phyloP scores from a whole-genome alignment of 2,797 vertebrate species.

The Ambastaia sidthimunki region DNA sequence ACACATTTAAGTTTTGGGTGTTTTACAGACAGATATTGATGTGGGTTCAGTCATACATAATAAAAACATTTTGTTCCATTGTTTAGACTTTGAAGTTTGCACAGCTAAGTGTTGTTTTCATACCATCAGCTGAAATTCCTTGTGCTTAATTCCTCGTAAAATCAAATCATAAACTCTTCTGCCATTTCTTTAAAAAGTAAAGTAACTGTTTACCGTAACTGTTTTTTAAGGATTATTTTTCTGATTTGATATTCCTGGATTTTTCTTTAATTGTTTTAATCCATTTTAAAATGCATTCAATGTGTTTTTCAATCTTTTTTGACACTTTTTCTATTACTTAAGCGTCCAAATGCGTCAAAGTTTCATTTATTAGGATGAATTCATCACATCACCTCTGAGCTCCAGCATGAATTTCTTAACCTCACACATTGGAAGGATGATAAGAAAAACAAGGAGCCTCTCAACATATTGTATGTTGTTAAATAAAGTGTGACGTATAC shows the following conservation, averaged over 20 bases:
- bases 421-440: no score
- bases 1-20: no score
- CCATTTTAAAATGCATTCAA: no score
- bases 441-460: no score
- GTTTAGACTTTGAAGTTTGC: constrained; percentile 6
- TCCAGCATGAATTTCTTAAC: no score
- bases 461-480: neutral
- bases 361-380: neutral
- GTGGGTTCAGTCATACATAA: neutral
- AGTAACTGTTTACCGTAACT: no score
- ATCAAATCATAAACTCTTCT: neutral
- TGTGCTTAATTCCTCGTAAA: no score
- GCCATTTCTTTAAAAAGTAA: neutral
- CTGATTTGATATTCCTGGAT: no score
- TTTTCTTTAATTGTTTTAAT: no score
- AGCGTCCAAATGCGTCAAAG: no score
- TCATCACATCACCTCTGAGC: no score
- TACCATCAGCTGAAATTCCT: neutral
- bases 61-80: neutral
- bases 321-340: neutral
- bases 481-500: neutral
- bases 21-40: neutral
- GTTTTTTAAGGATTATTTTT: no score
- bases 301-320: neutral
- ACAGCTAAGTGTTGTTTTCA: neutral